Conservation (phyloP, 2,797 vertebrate species). For the Notoglanidium macrostoma region DNA sequence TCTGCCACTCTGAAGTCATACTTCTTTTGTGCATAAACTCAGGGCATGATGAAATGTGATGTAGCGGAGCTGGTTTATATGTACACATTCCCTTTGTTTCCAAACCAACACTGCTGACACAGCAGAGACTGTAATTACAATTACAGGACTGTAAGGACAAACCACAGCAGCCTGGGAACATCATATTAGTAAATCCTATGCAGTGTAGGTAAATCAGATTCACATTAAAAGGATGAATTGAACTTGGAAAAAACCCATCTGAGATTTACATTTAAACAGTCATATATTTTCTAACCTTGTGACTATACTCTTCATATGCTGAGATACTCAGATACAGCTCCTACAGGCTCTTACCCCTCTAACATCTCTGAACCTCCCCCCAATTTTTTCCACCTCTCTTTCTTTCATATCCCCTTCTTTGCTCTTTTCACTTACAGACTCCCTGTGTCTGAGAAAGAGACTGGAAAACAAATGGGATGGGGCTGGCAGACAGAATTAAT, state of each 20-base stretch:
- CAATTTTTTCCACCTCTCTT: conserved; percentile 55
- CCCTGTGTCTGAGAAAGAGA: conserved; percentile 33
- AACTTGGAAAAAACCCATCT: neutral
- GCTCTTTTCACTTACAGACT: conserved; percentile 68
- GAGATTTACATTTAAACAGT: neutral
- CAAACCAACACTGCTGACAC: neutral
- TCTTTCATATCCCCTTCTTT: conserved; percentile 59
- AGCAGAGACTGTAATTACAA: neutral
- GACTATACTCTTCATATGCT: neutral
- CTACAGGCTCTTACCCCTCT: conserved; percentile 59
- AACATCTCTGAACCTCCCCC: neutral
- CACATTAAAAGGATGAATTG: neutral
- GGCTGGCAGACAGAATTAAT: neutral
- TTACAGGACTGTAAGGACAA: neutral
- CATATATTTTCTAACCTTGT: neutral
- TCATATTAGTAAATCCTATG: neutral
- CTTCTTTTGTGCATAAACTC: neutral
- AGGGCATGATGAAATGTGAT: neutral
- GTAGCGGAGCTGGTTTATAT: neutral
- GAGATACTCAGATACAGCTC: neutral
- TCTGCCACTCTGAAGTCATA: neutral
- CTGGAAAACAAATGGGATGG: neutral
- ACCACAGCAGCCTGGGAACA: neutral
- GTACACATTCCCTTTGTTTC: neutral
- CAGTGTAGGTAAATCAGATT: neutral